Percentiles rank a stretch among this genome's conserved stretches.
These are phyloP conservation scores for Lithophane socia DNA, from an alignment of 2,888 invertebrate genomes.

Conservation along the genomic window DNA sequence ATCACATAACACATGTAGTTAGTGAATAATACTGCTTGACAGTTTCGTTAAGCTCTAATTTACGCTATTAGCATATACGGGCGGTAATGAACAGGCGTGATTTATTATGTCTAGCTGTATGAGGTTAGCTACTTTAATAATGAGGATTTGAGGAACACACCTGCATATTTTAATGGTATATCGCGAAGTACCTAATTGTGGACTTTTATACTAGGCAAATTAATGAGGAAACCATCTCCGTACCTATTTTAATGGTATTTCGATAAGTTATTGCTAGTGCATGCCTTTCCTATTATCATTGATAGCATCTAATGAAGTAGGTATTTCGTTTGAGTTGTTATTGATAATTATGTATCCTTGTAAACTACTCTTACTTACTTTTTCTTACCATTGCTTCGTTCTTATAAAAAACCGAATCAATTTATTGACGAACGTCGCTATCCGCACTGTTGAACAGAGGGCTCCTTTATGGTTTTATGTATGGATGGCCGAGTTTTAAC, in stretches of 20 bases:
- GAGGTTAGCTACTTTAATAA: conserved; percentile 5
- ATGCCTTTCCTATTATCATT: too few relatives aligned
- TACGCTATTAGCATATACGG: conserved; percentile 44
- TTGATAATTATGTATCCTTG: background rate
- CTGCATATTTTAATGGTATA: background rate
- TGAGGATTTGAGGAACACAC: conserved; percentile 31
- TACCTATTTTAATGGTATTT: conserved; percentile 1
- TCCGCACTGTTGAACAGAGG: background rate
- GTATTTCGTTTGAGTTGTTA: background rate
- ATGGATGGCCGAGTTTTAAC: background rate
- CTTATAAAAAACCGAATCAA: background rate
- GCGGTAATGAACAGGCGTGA: conserved; percentile 44
- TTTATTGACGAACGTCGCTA: background rate
- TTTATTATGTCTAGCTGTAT: conserved; percentile 46
- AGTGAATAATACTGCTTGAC: conserved; percentile 39
- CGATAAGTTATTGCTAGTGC: background rate
- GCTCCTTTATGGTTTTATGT: background rate
- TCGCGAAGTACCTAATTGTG: too few relatives aligned
- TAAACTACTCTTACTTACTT: background rate
- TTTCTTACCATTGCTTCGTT: background rate
- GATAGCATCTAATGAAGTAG: background rate
- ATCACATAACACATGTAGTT: conserved; percentile 33
- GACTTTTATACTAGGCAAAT: background rate
- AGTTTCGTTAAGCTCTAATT: conserved; percentile 44
- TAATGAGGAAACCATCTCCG: background rate